Conservation (phyloP, 1,140 invertebrate genomes). For the Papilio helenus region DNA sequence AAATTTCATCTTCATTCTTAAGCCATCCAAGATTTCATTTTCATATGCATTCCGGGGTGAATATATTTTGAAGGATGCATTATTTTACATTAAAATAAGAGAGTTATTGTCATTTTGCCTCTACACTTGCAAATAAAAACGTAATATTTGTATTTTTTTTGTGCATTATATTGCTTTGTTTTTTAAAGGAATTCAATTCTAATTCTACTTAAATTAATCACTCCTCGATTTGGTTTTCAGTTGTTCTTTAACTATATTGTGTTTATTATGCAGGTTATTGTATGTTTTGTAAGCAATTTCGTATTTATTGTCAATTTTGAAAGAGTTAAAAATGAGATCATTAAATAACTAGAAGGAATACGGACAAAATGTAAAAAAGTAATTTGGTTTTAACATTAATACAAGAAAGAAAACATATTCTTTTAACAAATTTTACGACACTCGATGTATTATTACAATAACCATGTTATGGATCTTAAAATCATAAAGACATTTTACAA, state of each 20-base stretch:
- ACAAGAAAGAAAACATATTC: constrained; percentile 34
- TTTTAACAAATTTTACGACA: not conserved
- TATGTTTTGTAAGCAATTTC: not conserved
- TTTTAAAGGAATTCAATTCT: not conserved
- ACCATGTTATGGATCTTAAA: not conserved
- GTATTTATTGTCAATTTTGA: constrained; percentile 55
- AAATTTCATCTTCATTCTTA: constrained; percentile 15
- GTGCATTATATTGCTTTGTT: constrained; percentile 3
- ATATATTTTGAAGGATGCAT: not conserved
- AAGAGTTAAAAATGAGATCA: constrained; percentile 73
- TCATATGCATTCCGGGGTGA: not conserved
- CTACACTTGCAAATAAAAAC: constrained; percentile 1
- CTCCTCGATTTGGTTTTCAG: not conserved
- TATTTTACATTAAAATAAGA: not conserved
- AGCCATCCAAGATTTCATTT: constrained; percentile 19
- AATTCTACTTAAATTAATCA: not conserved
- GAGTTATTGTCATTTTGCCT: constrained; percentile 27
- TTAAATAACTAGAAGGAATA: constrained; percentile 60
- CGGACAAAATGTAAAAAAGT: constrained; percentile 75
- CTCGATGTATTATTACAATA: not conserved
- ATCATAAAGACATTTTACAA: not conserved
- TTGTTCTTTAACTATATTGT: constrained; percentile 24
- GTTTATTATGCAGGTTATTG: not conserved
- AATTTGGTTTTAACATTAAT: constrained; percentile 34
- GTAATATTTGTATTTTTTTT: not conserved